phyloP scores from a whole-genome alignment of 2,888 invertebrate species.

The Ectemnius continuus region DNA sequence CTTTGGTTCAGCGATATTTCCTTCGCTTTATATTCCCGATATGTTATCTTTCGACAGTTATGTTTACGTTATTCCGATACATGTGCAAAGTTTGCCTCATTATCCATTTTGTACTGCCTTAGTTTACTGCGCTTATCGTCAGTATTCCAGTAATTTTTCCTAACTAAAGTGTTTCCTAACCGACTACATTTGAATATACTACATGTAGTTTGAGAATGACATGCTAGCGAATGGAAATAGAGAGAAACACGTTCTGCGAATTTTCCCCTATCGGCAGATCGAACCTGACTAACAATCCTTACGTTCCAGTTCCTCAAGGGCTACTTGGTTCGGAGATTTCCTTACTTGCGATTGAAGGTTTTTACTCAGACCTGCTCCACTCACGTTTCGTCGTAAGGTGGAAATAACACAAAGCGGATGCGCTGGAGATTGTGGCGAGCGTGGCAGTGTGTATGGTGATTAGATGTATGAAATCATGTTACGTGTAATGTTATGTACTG shows the following conservation, averaged over 20 bases:
- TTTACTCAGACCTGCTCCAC: conserved; percentile 59
- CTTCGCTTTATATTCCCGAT: conserved; percentile 18
- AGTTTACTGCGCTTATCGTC: no score
- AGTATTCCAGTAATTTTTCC: no score
- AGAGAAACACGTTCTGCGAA: no score
- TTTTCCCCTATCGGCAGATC: no score
- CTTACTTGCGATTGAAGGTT: conserved; percentile 52
- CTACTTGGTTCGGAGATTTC: conserved; percentile 36
- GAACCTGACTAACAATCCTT: not conserved
- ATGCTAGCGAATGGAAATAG: no score
- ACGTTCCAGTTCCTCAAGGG: not conserved
- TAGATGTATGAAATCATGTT: conserved; percentile 76
- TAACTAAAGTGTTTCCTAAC: no score
- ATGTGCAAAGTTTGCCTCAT: no score
- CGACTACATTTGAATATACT: no score
- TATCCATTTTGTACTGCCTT: no score
- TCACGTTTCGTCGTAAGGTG: conserved; percentile 69
- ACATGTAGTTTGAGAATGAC: no score
- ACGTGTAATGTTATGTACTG: conserved; percentile 74
- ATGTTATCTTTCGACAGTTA: no score
- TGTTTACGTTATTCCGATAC: no score
- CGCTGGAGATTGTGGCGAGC: conserved; percentile 55
- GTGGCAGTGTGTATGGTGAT: conserved; percentile 74
- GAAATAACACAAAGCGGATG: conserved; percentile 46
- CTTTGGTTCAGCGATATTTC: conserved; percentile 13